Evolutionary conservation across 2,797 vertebrate genomes (phyloP), one percentile per base, ranked within the genome.

Genomic region (Bradypodion ventrale): DNA sequence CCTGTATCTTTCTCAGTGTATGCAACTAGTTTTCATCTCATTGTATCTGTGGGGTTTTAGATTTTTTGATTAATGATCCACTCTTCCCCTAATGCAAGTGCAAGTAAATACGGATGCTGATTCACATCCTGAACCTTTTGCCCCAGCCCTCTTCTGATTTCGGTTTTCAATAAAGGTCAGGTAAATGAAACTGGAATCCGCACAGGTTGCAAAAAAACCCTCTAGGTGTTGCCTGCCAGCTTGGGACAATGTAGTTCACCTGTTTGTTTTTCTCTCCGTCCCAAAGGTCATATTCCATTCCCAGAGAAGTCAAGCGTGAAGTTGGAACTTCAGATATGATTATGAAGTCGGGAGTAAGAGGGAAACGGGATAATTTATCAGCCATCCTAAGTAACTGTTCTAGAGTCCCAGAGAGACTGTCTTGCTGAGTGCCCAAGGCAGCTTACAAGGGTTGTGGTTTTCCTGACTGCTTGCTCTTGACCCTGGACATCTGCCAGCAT

Each of bases 231-330:
- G 92, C 87, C 69, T 85, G 89, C 91, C 88, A 84, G 80, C 88
- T 79, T 0, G 89, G 93, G 92, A 96, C 94, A 96, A 95, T 95
- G 79, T 90, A 89, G 93, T 92, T 95, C 95, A 94, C 92, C 93
- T 89, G 91, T 93, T 94, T 96, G 95, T 93, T 95, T 93, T 93
- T 93, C 90, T 91, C 93, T 93, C 86, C 88, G 83, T 82, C 84
- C 75, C 90, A 92, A 91, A 93, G 91, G 85, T 91, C 90, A 87
- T 81, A 91, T 89, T 84, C 84, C 86, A 87, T 89, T 93, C 90
- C 85, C 72, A 84, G 87, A 93, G 83, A 92, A 94, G 87, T 87
- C 89, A 93, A 90, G 88, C 92, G 88, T 93, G 94, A 96, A 96
- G 90, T 89, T 77, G 25, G 19, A 70, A 85, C 62, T 72, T 85